Evolutionary conservation across 92 coral and sea anemone genomes (phyloP).

Genomic region (Zoanthus solanderi): DNA sequence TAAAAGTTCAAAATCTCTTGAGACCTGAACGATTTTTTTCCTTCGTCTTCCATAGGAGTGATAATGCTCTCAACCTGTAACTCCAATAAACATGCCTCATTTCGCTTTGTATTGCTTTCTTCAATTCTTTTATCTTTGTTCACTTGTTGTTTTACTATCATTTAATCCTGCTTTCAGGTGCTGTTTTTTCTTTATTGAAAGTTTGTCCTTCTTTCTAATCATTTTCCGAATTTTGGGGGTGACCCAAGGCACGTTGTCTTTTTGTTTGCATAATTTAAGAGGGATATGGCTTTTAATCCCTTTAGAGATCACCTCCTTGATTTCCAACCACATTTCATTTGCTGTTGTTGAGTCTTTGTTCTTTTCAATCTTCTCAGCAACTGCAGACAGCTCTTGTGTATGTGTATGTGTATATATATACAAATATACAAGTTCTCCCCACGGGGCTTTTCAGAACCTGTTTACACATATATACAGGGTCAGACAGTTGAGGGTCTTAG

Average conservation of each 20-base stretch:
- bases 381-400: no score
- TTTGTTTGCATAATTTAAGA: not conserved
- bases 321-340: not conserved
- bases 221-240: not conserved
- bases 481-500: no score
- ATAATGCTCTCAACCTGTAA: constrained; percentile 56
- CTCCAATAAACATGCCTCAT: constrained; percentile 47
- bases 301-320: not conserved
- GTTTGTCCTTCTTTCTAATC: constrained; percentile 2
- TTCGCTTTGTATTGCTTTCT: constrained; percentile 36
- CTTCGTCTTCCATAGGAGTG: constrained; percentile 58
- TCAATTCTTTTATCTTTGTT: constrained; percentile 39
- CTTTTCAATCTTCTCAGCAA: no score
- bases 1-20: constrained; percentile 66
- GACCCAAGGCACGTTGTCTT: constrained; percentile 1
- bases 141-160: not conserved
- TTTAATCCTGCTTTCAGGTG: not conserved
- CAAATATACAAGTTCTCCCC: no score
- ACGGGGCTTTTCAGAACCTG: no score
- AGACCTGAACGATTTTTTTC: constrained; percentile 23
- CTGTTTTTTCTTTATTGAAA: not conserved
- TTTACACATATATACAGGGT: no score
- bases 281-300: constrained; percentile 6
- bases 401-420: no score
- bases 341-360: no score